Percentiles rank a stretch among this genome's conserved stretches.
Evolutionary conservation across 2,113 vertebrate genomes (phyloP).

Genomic region (Trematomus loennbergii): DNA sequence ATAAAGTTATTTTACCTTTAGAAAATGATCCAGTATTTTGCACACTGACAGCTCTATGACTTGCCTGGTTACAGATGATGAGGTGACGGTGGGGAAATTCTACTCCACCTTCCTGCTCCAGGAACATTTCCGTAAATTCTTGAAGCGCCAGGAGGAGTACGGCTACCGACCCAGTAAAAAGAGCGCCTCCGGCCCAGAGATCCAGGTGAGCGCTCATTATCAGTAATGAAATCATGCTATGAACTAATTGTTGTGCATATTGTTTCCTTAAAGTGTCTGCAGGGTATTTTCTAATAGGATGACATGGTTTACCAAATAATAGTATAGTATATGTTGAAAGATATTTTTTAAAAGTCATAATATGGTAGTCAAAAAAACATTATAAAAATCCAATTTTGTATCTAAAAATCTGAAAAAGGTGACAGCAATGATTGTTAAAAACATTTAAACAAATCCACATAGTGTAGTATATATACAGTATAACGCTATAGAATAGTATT

Average conservation of each 20-base stretch:
- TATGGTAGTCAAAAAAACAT: no score
- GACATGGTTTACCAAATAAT: no score
- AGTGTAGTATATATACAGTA: no score
- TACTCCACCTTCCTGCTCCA: constrained; percentile 98
- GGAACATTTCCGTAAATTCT: constrained; percentile 97
- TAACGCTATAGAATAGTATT: no score
- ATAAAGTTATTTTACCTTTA: background rate
- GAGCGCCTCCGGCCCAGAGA: constrained; percentile 85
- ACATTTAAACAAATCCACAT: no score
- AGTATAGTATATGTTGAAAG: no score
- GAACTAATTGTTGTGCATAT: background rate
- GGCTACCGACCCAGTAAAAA: constrained; percentile 95
- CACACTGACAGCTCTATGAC: background rate
- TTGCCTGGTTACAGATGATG: constrained; percentile 88
- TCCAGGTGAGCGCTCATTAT: constrained; percentile 86
- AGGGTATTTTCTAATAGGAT: background rate
- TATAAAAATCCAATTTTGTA: no score
- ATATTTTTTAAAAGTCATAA: no score
- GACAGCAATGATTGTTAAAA: no score
- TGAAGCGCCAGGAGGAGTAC: constrained; percentile 97
- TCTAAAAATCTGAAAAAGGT: no score
- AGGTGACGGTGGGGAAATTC: constrained; percentile 99
- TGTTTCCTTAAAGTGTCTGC: background rate
- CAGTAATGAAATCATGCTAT: background rate
- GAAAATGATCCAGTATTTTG: background rate